Base-by-base conservation (phyloP, 2,888 invertebrate species). In the Agonopterix arenella region DNA sequence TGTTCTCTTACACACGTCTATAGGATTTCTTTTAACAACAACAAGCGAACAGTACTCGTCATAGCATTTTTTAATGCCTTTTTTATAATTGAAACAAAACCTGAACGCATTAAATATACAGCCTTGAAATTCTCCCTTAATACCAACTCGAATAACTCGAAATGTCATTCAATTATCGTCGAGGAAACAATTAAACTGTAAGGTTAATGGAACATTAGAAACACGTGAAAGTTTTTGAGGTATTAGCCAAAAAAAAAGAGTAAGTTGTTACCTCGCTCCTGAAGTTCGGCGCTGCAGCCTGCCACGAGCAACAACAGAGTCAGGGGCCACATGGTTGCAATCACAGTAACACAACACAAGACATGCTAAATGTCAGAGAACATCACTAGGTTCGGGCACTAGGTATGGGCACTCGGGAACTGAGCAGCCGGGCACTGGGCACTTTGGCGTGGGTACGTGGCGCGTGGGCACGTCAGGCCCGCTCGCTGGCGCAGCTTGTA, bases 211-310 rank as follows among this genome's bases (percentile, higher is more conserved):
- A 49, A 45, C 46, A 40, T 47, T 47, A 54, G 49, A 51, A 44
- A 53, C 54, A 11, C 11, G 9, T 43, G 11, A 43, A 43, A 43
- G 11, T 11, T 11, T 47, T 47, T 57, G 54, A 54, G 58, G 49
- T 52, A 50, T 55, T 53, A 53, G 8, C 13, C 13, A 13, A 13
- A 11, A 11, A 9, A 43, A 11, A 8, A 11, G 13, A 55, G 56
- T 40, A 50, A 53, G 42, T 43, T 56, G 73, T 73, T 59, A 85
- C 86, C 86, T 85, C 84, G 74, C 65, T 85, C 86, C 65, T 85
- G 84, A 44, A 85, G 60, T 28, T 84, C 85, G 36, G 80, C 82
- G 47, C 57, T 59, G 64, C 61, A 60, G 66, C 64, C 63, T 55
- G 73, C 55, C 3, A 49, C 47, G 11, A 53, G 45, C n/a, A 49